Conservation (phyloP, 2,797 vertebrate species). For the Mormyrus proboscirostris region DNA sequence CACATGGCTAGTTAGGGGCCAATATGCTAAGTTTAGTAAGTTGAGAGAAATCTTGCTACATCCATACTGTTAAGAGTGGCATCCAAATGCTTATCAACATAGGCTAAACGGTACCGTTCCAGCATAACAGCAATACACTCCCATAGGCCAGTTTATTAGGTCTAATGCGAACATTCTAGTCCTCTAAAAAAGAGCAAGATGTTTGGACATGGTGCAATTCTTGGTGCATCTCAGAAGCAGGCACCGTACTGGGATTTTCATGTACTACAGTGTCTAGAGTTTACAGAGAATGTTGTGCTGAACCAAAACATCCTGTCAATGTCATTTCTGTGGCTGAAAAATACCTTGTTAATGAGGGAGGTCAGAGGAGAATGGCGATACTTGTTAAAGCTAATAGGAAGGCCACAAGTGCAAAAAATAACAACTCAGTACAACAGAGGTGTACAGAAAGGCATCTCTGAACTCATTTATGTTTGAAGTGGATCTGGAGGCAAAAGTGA, state of each 20-base stretch:
- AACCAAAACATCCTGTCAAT: not conserved
- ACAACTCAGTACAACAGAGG: not conserved
- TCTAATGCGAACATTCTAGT: not conserved
- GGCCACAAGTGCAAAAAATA: not conserved
- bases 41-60: not conserved
- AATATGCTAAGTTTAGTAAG: not conserved
- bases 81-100: not conserved
- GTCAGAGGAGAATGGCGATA: not conserved
- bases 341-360: not conserved
- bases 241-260: not conserved
- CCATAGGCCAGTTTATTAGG: not conserved
- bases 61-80: not conserved
- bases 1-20: not conserved
- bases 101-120: not conserved
- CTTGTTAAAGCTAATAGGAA: not conserved
- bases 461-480: not conserved
- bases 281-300: not conserved
- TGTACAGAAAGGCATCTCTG: not conserved
- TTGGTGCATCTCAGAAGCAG: not conserved
- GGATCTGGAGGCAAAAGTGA: not conserved
- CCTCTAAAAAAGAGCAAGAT: not conserved
- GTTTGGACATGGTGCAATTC: not conserved
- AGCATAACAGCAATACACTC: not conserved
- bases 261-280: not conserved
- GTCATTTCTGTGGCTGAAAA: not conserved